These are phyloP conservation scores for Sebastes vulpes DNA, from an alignment of 2,797 vertebrate genomes.

Conservation along the genomic window DNA sequence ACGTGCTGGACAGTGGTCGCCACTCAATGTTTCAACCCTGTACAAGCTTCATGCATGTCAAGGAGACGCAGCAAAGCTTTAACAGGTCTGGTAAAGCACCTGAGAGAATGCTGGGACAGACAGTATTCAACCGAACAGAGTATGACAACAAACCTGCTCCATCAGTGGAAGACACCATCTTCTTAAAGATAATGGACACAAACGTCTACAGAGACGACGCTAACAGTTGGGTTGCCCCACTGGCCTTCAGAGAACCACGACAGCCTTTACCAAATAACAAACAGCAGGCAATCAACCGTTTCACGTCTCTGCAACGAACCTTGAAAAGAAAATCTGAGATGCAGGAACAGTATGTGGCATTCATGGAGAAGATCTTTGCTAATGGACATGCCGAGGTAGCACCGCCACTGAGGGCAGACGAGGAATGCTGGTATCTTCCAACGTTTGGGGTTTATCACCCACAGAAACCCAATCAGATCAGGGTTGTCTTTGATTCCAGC, in stretches of 20 bases:
- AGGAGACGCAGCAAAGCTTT: neutral
- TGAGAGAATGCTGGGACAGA: slow-evolving; percentile 17
- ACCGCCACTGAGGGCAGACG: neutral
- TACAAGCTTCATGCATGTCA: slow-evolving; percentile 7
- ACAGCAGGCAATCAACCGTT: neutral
- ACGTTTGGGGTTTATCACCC: slow-evolving; percentile 7
- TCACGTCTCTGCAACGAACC: neutral
- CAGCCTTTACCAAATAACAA: neutral
- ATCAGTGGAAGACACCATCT: slow-evolving; percentile 2
- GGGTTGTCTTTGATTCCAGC: too few relatives aligned
- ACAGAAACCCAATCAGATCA: neutral
- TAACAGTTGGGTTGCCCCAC: slow-evolving; percentile 27
- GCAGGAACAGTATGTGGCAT: slow-evolving; percentile 16
- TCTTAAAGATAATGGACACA: slow-evolving; percentile 22
- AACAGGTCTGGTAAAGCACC: neutral
- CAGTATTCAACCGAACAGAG: slow-evolving; percentile 27
- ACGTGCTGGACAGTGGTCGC: too few relatives aligned
- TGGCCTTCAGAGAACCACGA: neutral
- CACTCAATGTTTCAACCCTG: too few relatives aligned
- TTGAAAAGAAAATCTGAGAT: slow-evolving; percentile 5
- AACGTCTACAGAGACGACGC: neutral
- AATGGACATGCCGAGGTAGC: slow-evolving; percentile 2
- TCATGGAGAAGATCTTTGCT: neutral
- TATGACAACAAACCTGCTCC: slow-evolving; percentile 26
- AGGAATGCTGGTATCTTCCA: slow-evolving; percentile 23